phyloP scores from a whole-genome alignment of 1,140 invertebrate genomes.

The Panulirus ornatus region DNA sequence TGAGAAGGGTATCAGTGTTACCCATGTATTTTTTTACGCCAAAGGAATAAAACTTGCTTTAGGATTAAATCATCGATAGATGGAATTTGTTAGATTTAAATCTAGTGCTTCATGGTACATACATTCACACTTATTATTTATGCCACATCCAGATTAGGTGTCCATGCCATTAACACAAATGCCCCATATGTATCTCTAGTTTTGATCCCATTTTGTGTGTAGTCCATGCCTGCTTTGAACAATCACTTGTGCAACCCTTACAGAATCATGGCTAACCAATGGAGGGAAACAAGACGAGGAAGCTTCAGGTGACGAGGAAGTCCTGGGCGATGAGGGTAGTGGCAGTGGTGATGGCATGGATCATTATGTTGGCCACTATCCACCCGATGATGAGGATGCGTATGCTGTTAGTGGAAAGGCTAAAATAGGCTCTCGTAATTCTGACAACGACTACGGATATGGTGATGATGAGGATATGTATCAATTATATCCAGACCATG shows the following conservation, averaged over 20 bases:
- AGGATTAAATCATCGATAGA: too few species aligned
- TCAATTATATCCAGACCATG: not conserved
- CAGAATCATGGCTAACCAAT: slow-evolving; percentile 60
- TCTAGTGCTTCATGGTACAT: too few species aligned
- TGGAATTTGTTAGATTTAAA: too few species aligned
- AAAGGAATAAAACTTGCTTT: too few species aligned
- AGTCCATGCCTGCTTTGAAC: too few species aligned
- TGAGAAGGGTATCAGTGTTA: too few species aligned
- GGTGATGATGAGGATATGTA: slow-evolving; percentile 40
- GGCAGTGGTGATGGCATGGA: slow-evolving; percentile 54
- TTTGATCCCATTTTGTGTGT: too few species aligned
- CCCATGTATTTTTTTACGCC: too few species aligned
- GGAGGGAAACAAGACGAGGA: slow-evolving; percentile 45
- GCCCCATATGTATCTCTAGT: too few species aligned
- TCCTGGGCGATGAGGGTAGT: slow-evolving; percentile 46
- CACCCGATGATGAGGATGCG: slow-evolving; percentile 70
- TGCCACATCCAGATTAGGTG: too few species aligned
- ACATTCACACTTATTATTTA: too few species aligned
- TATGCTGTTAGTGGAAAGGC: slow-evolving; percentile 20
- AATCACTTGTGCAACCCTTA: not conserved
- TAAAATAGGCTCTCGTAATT: not conserved
- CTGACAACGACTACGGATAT: not conserved
- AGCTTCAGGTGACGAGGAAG: slow-evolving; percentile 38
- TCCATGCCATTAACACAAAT: too few species aligned
- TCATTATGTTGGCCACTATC: slow-evolving; percentile 48